Percentiles rank a stretch among this genome's conserved stretches.
phyloP scores from a whole-genome alignment of 2,797 vertebrate species.

The Clamator glandarius region DNA sequence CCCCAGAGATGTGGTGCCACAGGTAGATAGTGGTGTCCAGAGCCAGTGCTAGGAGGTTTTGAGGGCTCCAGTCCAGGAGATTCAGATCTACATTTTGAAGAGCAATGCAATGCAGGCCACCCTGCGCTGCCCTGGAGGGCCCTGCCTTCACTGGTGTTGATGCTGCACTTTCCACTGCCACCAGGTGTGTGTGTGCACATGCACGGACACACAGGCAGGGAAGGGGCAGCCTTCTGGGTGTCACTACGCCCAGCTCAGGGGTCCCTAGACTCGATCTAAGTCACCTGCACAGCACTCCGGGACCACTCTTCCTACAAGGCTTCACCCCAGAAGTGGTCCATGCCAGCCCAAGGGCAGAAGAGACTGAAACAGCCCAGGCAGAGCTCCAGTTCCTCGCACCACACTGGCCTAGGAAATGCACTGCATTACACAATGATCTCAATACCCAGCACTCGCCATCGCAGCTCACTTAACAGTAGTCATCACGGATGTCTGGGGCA shows the following conservation, averaged over 20 bases:
- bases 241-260: not conserved
- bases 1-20: slow-evolving; percentile 86
- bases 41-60: slow-evolving; percentile 90
- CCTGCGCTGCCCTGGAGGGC: not conserved
- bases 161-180: not conserved
- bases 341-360: not conserved
- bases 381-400: not conserved
- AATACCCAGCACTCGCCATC: not conserved
- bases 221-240: not conserved
- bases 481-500: slow-evolving; percentile 93
- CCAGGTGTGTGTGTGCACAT: no score
- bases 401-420: not conserved
- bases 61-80: slow-evolving; percentile 93
- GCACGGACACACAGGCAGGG: no score
- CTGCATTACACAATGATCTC: not conserved
- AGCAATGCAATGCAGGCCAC: not conserved
- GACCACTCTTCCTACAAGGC: not conserved
- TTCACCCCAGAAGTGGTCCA: not conserved
- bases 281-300: not conserved
- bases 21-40: slow-evolving; percentile 90
- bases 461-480: slow-evolving; percentile 89
- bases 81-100: slow-evolving; percentile 87
- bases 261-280: not conserved
- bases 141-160: not conserved
- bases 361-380: not conserved